phyloP scores from a whole-genome alignment of 2,797 vertebrate genomes.

The Sebastes nivosus region DNA sequence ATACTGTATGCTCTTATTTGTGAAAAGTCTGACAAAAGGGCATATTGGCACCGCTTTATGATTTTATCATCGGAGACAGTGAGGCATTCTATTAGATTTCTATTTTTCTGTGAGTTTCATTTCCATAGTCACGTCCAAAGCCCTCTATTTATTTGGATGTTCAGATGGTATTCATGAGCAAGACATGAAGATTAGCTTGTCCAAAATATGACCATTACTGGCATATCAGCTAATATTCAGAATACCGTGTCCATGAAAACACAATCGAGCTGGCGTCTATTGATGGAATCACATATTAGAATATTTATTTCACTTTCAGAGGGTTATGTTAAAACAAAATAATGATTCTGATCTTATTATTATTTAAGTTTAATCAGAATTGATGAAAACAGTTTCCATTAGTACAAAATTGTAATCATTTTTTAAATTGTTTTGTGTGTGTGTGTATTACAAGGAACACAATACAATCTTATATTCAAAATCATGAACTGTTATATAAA shows the following conservation, averaged over 20 bases:
- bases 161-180: slow-evolving; percentile 21
- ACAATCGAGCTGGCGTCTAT: neutral
- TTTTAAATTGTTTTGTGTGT: no score
- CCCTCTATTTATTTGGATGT: neutral
- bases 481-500: no score
- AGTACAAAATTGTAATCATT: no score
- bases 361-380: no score
- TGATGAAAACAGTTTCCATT: no score
- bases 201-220: neutral
- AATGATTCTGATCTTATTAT: neutral
- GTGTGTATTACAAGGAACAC: no score
- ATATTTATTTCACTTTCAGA: neutral
- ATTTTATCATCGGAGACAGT: neutral
- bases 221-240: slow-evolving; percentile 4
- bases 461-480: no score
- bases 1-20: neutral
- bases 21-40: neutral
- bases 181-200: slow-evolving; percentile 1
- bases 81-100: neutral
- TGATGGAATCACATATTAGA: neutral
- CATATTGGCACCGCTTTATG: neutral
- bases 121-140: neutral
- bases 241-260: neutral
- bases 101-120: neutral
- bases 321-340: neutral